Evolutionary conservation across 2,888 invertebrate genomes (phyloP).

Genomic region (Hydrotaea diabolus): DNA sequence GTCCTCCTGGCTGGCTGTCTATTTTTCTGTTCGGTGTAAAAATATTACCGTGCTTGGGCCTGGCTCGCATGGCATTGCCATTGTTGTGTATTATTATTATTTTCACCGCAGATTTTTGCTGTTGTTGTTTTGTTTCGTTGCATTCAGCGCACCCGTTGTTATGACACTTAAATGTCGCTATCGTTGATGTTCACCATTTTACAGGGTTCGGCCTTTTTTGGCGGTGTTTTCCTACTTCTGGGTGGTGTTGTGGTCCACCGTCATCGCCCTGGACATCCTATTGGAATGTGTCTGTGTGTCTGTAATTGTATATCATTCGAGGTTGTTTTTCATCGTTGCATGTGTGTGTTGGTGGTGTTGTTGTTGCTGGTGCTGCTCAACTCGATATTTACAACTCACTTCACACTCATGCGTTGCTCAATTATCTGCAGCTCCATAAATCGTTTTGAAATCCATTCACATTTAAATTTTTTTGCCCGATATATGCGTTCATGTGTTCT

Average conservation of each 20-base stretch:
- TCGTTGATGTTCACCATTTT: constrained; percentile 64
- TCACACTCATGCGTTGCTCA: constrained; percentile 65
- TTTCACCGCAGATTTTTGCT: constrained; percentile 1
- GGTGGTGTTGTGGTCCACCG: constrained; percentile 36
- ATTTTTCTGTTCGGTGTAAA: constrained; percentile 15
- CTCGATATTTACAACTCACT: constrained; percentile 62
- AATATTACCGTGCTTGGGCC: constrained; percentile 23
- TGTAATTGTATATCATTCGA: constrained; percentile 51
- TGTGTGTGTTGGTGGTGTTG: neutral
- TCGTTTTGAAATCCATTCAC: constrained; percentile 65
- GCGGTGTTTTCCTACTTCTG: constrained; percentile 28
- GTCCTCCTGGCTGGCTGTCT: neutral
- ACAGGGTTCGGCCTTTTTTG: constrained; percentile 46
- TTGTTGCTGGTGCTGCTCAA: constrained; percentile 16
- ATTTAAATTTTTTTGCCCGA: constrained; percentile 42
- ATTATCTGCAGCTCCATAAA: constrained; percentile 67
- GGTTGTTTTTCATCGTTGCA: neutral
- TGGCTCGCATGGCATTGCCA: constrained; percentile 15
- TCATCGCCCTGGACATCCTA: constrained; percentile 35
- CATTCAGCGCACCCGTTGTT: constrained; percentile 40
- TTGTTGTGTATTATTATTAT: constrained; percentile 61
- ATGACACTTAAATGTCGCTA: constrained; percentile 66
- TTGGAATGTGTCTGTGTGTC: constrained; percentile 20
- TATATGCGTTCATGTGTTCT: constrained; percentile 23
- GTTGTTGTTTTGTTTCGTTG: neutral